These are phyloP conservation scores for Ceratosolen solmsi DNA, from an alignment of 1,140 invertebrate genomes.

Conservation along the genomic window DNA sequence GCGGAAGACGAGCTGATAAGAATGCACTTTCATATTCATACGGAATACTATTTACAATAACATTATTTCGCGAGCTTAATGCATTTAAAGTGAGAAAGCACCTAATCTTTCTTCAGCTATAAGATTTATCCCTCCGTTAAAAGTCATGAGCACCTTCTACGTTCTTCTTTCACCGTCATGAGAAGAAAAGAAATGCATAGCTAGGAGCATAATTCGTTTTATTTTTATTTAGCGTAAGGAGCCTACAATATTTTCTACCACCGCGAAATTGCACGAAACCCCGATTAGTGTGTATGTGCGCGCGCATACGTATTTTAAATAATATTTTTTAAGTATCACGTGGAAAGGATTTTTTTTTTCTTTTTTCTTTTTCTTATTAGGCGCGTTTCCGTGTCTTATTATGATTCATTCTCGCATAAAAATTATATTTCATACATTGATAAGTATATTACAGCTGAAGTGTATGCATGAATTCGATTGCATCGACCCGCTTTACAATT, in stretches of 20 bases:
- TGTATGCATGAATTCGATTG: conserved; percentile 35
- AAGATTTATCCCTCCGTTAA: conserved; percentile 41
- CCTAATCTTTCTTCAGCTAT: conserved; percentile 24
- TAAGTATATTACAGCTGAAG: conserved; percentile 20
- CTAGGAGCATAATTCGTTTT: conserved; percentile 38
- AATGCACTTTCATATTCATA: conserved; percentile 26
- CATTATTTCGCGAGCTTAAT: conserved; percentile 31
- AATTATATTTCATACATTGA: conserved; percentile 5
- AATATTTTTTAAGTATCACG: conserved; percentile 33
- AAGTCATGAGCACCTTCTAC: conserved; percentile 36
- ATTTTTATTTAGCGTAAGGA: conserved; percentile 29
- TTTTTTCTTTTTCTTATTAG: not conserved
- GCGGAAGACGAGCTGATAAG: conserved; percentile 8
- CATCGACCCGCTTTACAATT: conserved; percentile 28
- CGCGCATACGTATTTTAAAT: conserved; percentile 29
- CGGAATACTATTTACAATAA: conserved; percentile 42
- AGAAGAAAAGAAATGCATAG: conserved; percentile 9
- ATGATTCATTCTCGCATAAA: conserved; percentile 9
- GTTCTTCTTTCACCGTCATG: not conserved
- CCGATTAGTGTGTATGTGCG: conserved; percentile 51
- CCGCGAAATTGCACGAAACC: conserved; percentile 57
- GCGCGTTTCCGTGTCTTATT: conserved; percentile 4
- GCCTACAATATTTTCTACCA: conserved; percentile 53
- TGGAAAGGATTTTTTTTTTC: conserved; percentile 10
- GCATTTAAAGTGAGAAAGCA: conserved; percentile 32